phyloP scores from a whole-genome alignment of 2,888 invertebrate species.

The Gordius sp. region DNA sequence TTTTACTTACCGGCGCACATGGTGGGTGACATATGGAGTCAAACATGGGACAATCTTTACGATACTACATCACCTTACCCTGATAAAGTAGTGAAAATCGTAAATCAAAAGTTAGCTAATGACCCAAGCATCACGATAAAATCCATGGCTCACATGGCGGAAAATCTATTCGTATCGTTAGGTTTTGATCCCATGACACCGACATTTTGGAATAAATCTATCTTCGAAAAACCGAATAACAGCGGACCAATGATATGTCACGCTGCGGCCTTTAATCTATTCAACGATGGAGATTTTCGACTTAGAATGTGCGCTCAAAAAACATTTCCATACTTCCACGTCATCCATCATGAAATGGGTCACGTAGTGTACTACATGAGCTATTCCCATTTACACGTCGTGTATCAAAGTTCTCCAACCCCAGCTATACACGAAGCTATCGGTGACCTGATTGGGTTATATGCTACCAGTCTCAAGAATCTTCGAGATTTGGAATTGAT shows the following conservation, averaged over 20 bases:
- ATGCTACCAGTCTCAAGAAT: too few species aligned
- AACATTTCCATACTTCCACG: slow-evolving; percentile 55
- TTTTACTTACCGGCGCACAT: too few species aligned
- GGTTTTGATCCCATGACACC: not conserved
- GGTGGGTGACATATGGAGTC: too few species aligned
- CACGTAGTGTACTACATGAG: slow-evolving; percentile 48
- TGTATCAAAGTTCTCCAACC: slow-evolving; percentile 18
- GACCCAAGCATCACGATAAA: too few species aligned
- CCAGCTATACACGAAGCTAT: slow-evolving; percentile 25
- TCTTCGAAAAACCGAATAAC: slow-evolving; percentile 21
- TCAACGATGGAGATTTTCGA: slow-evolving; percentile 23
- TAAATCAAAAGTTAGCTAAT: too few species aligned
- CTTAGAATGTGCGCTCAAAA: slow-evolving; percentile 64
- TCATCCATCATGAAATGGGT: slow-evolving; percentile 61
- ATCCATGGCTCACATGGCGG: too few species aligned
- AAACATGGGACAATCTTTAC: too few species aligned
- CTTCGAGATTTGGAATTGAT: too few species aligned
- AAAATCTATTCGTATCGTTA: slow-evolving; percentile 17
- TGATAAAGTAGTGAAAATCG: too few species aligned
- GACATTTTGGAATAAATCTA: slow-evolving; percentile 19
- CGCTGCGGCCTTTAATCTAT: slow-evolving; percentile 23
- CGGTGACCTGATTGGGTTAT: slow-evolving; percentile 44
- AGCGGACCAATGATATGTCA: slow-evolving; percentile 18
- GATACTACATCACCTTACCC: too few species aligned
- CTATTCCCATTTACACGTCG: slow-evolving; percentile 42